A percentile compares a stretch with the other conserved stretches of the same genome.
Conservation (phyloP, 2,113 vertebrate genomes). For the Sapajus apella region DNA sequence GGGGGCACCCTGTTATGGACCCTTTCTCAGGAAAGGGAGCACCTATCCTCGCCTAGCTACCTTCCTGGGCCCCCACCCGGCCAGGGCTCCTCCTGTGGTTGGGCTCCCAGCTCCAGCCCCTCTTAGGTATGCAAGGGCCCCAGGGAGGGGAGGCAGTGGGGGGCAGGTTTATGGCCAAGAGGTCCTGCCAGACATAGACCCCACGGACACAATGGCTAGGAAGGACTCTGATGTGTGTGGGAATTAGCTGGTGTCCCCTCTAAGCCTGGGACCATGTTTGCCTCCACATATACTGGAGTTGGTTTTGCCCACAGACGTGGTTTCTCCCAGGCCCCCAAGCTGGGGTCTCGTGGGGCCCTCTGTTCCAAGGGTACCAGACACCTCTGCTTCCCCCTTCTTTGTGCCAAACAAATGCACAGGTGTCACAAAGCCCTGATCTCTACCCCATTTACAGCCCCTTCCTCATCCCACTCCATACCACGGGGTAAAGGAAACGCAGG, state of each 20-base stretch:
- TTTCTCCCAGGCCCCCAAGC: slow-evolving; percentile 1
- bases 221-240: not conserved
- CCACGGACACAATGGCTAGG: not conserved
- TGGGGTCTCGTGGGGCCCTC: not conserved
- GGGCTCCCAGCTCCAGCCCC: not conserved
- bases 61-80: not conserved
- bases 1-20: not conserved
- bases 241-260: not conserved
- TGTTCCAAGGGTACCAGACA: not conserved
- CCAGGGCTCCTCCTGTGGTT: not conserved
- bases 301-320: slow-evolving; percentile 48
- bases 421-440: slow-evolving; percentile 47
- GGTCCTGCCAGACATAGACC: not conserved
- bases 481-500: not conserved
- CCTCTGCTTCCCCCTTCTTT: slow-evolving; percentile 1
- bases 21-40: not conserved
- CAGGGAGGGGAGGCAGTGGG: not conserved
- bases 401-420: slow-evolving; percentile 52
- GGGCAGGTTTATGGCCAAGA: not conserved
- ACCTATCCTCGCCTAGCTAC: not conserved
- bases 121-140: not conserved
- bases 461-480: not conserved
- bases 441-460: not conserved
- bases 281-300: not conserved
- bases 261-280: not conserved